phyloP scores from a whole-genome alignment of 92 coral and sea anemone species.

The Umimayanthus chanpuru region DNA sequence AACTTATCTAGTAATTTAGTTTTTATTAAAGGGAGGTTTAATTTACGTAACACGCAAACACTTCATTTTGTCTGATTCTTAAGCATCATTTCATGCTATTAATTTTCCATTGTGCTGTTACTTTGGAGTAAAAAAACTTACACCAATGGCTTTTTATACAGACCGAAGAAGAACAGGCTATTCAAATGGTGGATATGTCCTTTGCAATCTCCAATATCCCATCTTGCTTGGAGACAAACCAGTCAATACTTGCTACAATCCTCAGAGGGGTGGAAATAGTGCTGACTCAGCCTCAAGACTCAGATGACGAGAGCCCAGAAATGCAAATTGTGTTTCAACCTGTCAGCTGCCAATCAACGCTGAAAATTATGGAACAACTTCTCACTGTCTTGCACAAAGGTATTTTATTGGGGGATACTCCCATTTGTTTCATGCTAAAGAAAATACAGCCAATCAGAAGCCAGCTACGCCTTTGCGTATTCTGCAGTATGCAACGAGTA shows the following conservation, averaged over 20 bases:
- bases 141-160: conserved; percentile 10
- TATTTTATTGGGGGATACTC: no score
- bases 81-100: no score
- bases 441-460: no score
- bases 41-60: not conserved
- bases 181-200: conserved; percentile 78
- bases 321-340: conserved; percentile 84
- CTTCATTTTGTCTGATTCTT: no score
- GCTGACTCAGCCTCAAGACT: conserved; percentile 60
- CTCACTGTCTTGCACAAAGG: conserved; percentile 74
- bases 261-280: conserved; percentile 81
- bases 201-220: conserved; percentile 70
- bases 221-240: conserved; percentile 49
- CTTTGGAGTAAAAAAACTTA: not conserved
- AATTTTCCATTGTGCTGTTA: not conserved
- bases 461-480: no score
- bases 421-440: no score
- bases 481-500: no score
- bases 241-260: conserved; percentile 65
- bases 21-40: not conserved
- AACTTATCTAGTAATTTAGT: not conserved
- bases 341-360: conserved; percentile 71
- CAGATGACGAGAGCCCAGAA: conserved; percentile 73
- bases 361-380: conserved; percentile 69
- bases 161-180: conserved; percentile 70